phyloP scores from a whole-genome alignment of 2,888 invertebrate species.

The Nomada flava region DNA sequence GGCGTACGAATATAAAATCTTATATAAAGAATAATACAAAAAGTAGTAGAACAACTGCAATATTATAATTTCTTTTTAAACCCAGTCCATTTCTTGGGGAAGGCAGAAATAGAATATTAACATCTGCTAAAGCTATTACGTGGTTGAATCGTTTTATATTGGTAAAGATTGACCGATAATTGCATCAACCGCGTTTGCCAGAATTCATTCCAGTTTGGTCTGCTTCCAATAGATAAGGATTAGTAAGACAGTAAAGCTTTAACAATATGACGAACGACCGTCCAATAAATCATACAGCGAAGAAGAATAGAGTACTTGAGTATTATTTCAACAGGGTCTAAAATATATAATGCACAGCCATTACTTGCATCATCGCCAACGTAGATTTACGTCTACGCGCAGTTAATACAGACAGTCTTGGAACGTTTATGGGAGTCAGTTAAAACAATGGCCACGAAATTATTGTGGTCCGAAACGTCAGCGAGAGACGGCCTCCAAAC shows the following conservation, averaged over 20 bases:
- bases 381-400: neutral
- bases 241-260: too few species aligned
- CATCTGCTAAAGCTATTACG: too few species aligned
- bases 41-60: too few species aligned
- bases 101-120: too few species aligned
- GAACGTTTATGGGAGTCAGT: neutral
- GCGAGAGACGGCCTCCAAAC: neutral
- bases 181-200: neutral
- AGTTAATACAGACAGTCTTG: conserved; percentile 1
- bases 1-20: too few species aligned
- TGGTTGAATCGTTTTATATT: neutral
- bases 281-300: neutral
- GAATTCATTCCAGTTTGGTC: neutral
- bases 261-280: neutral
- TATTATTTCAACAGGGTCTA: neutral
- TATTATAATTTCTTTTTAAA: too few species aligned
- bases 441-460: neutral
- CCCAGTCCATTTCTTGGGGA: too few species aligned
- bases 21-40: too few species aligned
- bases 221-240: neutral
- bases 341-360: neutral
- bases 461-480: neutral
- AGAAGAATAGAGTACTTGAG: neutral
- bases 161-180: neutral
- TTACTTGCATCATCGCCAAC: neutral